Evolutionary conservation across 2,113 vertebrate species (phyloP).

Genomic region (Micronisus gabar): DNA sequence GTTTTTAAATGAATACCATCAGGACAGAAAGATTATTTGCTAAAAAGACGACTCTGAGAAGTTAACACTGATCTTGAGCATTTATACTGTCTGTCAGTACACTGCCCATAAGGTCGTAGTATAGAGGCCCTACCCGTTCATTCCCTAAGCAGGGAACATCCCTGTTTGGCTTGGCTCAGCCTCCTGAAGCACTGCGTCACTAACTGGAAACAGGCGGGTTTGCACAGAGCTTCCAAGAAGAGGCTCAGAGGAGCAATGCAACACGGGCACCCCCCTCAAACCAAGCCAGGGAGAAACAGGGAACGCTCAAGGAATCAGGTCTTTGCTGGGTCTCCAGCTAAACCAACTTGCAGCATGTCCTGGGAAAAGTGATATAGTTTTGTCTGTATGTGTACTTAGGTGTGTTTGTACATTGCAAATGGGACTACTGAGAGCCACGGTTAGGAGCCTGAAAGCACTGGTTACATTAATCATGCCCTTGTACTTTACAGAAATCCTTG

Average conservation of each 20-base stretch:
- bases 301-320: not conserved
- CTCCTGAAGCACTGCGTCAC: not conserved
- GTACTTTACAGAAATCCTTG: not conserved
- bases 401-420: not conserved
- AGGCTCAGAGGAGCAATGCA: not conserved
- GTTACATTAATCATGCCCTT: not conserved
- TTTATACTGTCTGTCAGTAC: not conserved
- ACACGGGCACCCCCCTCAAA: not conserved
- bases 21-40: not conserved
- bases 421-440: fast-evolving
- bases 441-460: not conserved
- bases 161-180: slow-evolving; percentile 36
- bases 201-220: not conserved
- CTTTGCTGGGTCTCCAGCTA: not conserved
- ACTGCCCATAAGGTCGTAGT: not conserved
- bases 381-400: not conserved
- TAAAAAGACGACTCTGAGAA: not conserved
- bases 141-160: not conserved
- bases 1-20: not conserved
- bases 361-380: not conserved
- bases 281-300: not conserved
- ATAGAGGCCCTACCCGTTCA: not conserved
- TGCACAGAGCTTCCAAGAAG: slow-evolving; percentile 7
- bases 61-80: not conserved
- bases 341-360: not conserved